Conservation (phyloP, 2,797 vertebrate species). For the Karalla daura region DNA sequence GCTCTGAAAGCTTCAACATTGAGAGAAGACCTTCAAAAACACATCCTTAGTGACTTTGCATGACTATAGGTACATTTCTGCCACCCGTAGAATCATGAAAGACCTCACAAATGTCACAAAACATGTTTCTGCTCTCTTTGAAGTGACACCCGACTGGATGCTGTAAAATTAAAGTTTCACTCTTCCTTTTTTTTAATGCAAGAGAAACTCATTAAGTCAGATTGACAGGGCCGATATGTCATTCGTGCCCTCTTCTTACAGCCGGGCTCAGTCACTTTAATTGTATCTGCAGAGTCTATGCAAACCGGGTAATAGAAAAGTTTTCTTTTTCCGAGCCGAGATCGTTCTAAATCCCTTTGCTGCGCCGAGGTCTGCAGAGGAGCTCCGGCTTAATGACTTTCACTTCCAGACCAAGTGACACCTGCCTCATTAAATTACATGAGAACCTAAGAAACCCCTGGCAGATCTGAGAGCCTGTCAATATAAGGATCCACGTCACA, state of each 20-base stretch:
- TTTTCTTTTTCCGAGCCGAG: not conserved
- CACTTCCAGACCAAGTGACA: not conserved
- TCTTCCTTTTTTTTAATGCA: not conserved
- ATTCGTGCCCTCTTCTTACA: not conserved
- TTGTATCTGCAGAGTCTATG: not conserved
- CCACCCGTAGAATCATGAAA: not conserved
- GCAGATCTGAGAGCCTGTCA: too few relatives aligned
- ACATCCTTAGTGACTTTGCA: not conserved
- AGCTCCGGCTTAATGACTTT: not conserved
- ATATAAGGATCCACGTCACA: not conserved
- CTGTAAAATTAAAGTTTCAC: not conserved
- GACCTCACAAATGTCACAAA: not conserved
- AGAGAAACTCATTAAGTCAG: too few relatives aligned
- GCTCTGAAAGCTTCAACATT: not conserved
- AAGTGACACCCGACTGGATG: not conserved
- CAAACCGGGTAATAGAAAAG: not conserved
- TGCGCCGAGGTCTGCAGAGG: not conserved
- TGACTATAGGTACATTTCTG: not conserved
- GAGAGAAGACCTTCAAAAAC: not conserved
- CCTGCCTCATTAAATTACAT: too few relatives aligned
- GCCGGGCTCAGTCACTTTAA: not conserved
- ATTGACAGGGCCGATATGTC: not conserved
- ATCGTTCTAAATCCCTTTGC: not conserved
- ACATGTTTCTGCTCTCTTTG: too few relatives aligned
- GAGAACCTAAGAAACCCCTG: too few relatives aligned